Percentiles rank a stretch among this genome's conserved stretches.
Evolutionary conservation across 2,113 vertebrate species (phyloP).

Genomic region (Ardeotis arabs): DNA sequence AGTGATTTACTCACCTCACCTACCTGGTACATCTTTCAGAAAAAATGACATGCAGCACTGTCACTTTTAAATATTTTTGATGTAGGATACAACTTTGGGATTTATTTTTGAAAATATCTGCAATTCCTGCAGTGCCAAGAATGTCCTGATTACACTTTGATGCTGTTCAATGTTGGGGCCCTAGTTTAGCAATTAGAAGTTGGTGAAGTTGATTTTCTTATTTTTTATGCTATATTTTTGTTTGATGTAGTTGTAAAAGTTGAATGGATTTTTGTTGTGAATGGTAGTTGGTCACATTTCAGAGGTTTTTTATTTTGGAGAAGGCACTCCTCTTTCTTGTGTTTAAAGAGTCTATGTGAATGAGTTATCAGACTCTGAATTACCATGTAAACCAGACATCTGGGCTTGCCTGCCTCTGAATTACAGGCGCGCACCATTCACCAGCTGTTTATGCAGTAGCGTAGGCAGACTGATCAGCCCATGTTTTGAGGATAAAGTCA

Average conservation of each 20-base stretch:
- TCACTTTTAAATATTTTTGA: neutral
- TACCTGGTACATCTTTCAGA: neutral
- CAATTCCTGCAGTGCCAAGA: neutral
- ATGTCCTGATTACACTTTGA: neutral
- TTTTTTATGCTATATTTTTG: neutral
- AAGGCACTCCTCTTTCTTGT: neutral
- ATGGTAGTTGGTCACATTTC: neutral
- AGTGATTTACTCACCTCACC: neutral
- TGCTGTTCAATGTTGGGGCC: neutral
- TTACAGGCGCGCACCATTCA: neutral
- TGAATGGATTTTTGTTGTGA: neutral
- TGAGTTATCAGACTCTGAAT: neutral
- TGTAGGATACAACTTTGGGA: neutral
- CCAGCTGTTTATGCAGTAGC: neutral
- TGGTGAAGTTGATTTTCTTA: neutral
- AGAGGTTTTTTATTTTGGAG: neutral
- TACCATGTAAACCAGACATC: neutral
- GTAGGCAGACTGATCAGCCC: neutral
- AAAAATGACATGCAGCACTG: neutral
- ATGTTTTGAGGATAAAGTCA: neutral
- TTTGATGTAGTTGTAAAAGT: neutral
- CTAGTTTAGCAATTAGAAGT: neutral
- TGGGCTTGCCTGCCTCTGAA: neutral
- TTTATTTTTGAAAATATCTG: neutral
- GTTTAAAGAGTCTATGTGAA: neutral